Conservation (phyloP, 2,888 invertebrate species). For the Elmis aenea region DNA sequence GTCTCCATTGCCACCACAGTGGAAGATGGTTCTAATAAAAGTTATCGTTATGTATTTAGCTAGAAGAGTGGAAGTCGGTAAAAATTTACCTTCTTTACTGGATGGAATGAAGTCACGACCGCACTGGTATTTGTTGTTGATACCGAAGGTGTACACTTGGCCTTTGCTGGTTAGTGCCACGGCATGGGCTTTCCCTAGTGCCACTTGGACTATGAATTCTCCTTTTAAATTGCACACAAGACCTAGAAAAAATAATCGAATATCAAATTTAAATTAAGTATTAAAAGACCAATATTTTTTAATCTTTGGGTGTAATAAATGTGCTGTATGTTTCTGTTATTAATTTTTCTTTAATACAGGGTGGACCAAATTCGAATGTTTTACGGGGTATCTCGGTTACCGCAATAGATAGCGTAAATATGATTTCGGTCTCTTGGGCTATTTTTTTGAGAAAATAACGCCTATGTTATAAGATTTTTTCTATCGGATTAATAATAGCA, state of each 20-base stretch:
- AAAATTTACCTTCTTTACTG: conserved; percentile 53
- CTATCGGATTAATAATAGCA: no score
- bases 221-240: conserved; percentile 42
- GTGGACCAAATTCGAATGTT: no score
- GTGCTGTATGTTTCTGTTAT: neutral
- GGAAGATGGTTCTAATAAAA: conserved; percentile 24
- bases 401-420: no score
- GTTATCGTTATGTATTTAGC: conserved; percentile 1
- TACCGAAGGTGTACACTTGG: conserved; percentile 90
- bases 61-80: no score
- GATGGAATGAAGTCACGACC: conserved; percentile 74
- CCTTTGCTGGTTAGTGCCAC: conserved; percentile 84
- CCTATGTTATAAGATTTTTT: no score
- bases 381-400: no score
- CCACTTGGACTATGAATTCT: conserved; percentile 57
- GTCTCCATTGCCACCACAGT: conserved; percentile 54
- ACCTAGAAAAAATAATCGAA: conserved; percentile 29
- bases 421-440: no score
- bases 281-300: neutral
- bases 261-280: no score
- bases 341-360: no score
- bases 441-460: no score
- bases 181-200: conserved; percentile 94
- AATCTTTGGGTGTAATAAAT: neutral
- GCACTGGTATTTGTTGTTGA: conserved; percentile 97